A percentile compares a stretch with the other conserved stretches of the same genome.
These are phyloP conservation scores for Phodopus roborovskii DNA, from an alignment of 2,113 vertebrate species.

Conservation along the genomic window DNA sequence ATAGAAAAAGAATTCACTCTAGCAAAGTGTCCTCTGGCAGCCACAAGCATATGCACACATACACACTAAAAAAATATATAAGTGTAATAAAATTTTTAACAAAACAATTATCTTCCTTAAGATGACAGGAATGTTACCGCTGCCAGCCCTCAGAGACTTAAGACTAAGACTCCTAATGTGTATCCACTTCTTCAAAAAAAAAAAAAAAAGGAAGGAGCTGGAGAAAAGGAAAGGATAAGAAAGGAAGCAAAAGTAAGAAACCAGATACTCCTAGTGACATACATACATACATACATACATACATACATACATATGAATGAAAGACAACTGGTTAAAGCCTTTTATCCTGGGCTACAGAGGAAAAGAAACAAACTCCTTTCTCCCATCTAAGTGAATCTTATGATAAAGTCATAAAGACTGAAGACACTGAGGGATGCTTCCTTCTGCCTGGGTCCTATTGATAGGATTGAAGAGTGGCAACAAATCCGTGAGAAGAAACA, in stretches of 20 bases:
- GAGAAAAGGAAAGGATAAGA: constrained; percentile 24
- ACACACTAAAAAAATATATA: not conserved
- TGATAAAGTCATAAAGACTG: not conserved
- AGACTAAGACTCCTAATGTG: constrained; percentile 6
- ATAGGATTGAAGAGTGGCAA: not conserved
- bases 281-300: too few relatives aligned
- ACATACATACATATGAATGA: too few relatives aligned
- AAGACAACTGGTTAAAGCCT: not conserved
- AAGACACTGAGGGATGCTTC: constrained; percentile 1
- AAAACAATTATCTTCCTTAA: constrained; percentile 33
- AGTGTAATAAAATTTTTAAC: not conserved
- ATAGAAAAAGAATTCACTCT: not conserved
- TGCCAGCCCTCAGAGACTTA: not conserved
- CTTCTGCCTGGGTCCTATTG: constrained; percentile 13
- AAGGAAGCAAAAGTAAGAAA: not conserved
- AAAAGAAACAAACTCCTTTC: constrained; percentile 22
- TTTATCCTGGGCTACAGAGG: not conserved
- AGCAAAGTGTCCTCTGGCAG: not conserved
- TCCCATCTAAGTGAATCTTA: constrained; percentile 15
- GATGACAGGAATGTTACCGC: not conserved
- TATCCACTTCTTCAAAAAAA: constrained; percentile 43
- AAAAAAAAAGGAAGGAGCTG: not conserved
- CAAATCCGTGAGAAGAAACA: not conserved
- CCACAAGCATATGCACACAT: not conserved
- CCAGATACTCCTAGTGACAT: not conserved